These are phyloP conservation scores for Alces alces DNA, from an alignment of 2,113 vertebrate genomes.

Conservation along the genomic window DNA sequence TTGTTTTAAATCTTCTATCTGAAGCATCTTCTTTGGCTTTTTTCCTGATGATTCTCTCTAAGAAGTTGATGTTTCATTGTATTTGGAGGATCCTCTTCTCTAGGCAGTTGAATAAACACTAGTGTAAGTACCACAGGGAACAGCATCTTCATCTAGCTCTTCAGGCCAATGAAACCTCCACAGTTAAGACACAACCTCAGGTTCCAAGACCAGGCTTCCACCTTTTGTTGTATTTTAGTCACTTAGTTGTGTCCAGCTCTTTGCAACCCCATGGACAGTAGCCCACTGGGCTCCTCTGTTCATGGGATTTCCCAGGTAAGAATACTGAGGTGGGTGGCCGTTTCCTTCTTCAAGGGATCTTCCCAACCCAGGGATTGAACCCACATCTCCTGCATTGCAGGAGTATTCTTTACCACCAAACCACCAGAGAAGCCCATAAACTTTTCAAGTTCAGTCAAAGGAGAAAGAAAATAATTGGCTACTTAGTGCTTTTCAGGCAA, in stretches of 20 bases:
- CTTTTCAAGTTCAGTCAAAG: background rate
- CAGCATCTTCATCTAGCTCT: background rate
- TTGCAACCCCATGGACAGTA: background rate
- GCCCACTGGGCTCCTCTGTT: background rate
- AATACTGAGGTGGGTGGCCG: background rate
- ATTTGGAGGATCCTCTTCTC: background rate
- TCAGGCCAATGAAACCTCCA: background rate
- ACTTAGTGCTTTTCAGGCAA: background rate
- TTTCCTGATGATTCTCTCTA: background rate
- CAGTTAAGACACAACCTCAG: background rate
- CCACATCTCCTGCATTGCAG: background rate
- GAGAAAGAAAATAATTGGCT: background rate
- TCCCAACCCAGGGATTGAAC: background rate
- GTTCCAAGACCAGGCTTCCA: background rate
- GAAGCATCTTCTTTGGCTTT: background rate
- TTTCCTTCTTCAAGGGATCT: background rate
- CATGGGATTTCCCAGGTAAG: background rate
- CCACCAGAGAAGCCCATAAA: background rate
- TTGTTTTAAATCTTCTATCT: background rate
- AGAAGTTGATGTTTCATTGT: background rate
- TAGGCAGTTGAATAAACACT: background rate
- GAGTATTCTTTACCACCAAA: background rate
- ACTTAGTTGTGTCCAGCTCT: background rate
- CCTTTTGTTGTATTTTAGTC: background rate
- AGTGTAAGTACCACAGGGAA: background rate